Conservation (phyloP, 2,888 invertebrate genomes). For the Apotomis capreana region DNA sequence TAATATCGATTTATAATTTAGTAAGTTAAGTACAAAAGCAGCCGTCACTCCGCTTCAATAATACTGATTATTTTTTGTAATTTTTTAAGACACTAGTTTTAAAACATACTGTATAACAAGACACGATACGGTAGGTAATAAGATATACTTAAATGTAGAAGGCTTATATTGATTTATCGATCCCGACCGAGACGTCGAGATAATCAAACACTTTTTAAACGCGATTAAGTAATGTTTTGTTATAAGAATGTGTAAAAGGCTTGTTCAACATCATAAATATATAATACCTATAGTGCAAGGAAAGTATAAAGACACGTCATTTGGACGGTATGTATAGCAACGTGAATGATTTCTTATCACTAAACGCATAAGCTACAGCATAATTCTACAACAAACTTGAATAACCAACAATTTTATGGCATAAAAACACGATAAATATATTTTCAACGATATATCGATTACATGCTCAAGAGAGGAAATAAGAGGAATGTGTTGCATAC, state of each 20-base stretch:
- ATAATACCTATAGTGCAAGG: conserved; percentile 42
- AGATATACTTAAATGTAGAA: conserved; percentile 5
- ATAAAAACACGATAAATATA: conserved; percentile 47
- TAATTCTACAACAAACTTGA: conserved; percentile 48
- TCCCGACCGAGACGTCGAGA: no score
- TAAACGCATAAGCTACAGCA: conserved; percentile 41
- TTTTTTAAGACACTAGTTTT: conserved; percentile 9
- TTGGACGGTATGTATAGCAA: conserved; percentile 43
- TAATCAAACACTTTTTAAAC: no score
- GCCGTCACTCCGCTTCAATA: conserved; percentile 45
- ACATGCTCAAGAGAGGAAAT: conserved; percentile 41
- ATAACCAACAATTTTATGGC: conserved; percentile 53
- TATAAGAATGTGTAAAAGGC: not conserved
- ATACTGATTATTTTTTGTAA: conserved; percentile 53
- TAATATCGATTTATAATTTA: conserved; percentile 40
- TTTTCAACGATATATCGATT: conserved; percentile 45
- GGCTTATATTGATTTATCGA: no score
- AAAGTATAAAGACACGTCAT: conserved; percentile 22
- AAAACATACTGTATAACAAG: conserved; percentile 25
- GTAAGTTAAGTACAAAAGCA: conserved; percentile 45
- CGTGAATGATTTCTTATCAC: conserved; percentile 35
- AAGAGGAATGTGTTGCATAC: conserved; percentile 54
- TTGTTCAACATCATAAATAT: conserved; percentile 17
- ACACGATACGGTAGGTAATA: conserved; percentile 11
- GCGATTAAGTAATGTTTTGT: no score